Percentiles rank a stretch among this genome's conserved stretches.
These are phyloP conservation scores for Crematogaster levior DNA, from an alignment of 2,888 invertebrate species.

Conservation along the genomic window DNA sequence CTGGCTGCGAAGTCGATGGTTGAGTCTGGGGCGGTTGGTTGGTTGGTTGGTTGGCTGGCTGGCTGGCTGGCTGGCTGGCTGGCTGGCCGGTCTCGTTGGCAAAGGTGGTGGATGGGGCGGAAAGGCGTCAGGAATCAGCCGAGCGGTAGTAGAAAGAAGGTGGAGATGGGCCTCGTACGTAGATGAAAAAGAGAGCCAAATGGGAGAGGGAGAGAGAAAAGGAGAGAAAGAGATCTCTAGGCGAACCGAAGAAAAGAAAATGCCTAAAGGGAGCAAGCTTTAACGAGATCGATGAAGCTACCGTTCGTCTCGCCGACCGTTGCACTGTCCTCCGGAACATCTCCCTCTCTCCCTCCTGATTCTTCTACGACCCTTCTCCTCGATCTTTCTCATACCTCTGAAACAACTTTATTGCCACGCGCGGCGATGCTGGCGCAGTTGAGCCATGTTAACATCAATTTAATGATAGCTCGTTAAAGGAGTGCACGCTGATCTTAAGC, in stretches of 20 bases:
- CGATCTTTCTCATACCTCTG: background rate
- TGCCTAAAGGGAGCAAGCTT: constrained; percentile 72
- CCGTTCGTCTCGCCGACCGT: constrained; percentile 43
- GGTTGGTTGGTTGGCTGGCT: constrained; percentile 5
- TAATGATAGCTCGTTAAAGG: constrained; percentile 69
- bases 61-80: constrained; percentile 14
- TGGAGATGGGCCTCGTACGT: background rate
- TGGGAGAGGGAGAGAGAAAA: constrained; percentile 23
- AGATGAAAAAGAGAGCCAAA: background rate
- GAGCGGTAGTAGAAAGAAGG: constrained; percentile 6
- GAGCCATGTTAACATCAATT: constrained; percentile 71
- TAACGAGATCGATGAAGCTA: constrained; percentile 81
- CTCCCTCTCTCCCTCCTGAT: background rate
- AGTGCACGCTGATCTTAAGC: constrained; percentile 58
- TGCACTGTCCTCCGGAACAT: constrained; percentile 54
- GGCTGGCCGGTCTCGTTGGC: constrained; percentile 41
- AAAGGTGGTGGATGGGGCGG: constrained; percentile 38
- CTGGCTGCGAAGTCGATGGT: constrained; percentile 70
- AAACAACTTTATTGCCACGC: background rate
- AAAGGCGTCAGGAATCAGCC: constrained; percentile 47
- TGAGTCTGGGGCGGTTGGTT: constrained; percentile 21
- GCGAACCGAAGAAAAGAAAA: constrained; percentile 62
- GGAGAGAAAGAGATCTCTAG: constrained; percentile 18
- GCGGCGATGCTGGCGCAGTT: constrained; percentile 32
- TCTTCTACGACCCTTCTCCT: too few relatives aligned